Percentiles rank a stretch among this genome's conserved stretches.
Conservation (phyloP, 2,113 vertebrate species). For the Crypturellus undulatus region DNA sequence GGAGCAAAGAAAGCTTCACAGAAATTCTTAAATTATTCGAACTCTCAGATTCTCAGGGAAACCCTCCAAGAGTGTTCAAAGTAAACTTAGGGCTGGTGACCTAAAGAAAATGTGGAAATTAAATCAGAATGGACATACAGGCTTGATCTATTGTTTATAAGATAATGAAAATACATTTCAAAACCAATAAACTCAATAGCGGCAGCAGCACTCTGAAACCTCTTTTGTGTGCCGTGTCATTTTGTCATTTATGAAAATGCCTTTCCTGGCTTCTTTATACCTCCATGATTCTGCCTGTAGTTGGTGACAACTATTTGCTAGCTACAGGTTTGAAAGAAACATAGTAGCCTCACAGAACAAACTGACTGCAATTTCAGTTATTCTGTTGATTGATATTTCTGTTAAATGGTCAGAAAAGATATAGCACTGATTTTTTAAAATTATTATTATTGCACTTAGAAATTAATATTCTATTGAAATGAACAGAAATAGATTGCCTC, state of each 20-base stretch:
- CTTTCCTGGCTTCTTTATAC: background rate
- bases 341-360: background rate
- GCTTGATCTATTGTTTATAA: background rate
- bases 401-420: background rate
- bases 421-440: background rate
- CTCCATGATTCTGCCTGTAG: background rate
- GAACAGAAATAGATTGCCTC: background rate
- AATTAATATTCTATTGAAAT: background rate
- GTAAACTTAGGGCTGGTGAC: background rate
- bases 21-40: too few species aligned
- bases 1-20: background rate
- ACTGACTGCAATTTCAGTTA: background rate
- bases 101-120: background rate
- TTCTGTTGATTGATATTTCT: background rate
- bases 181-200: background rate
- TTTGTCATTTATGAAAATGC: background rate
- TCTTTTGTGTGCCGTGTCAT: background rate
- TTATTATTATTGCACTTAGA: background rate
- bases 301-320: background rate
- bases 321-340: background rate
- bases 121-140: background rate
- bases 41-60: too few species aligned
- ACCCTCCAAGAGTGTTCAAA: too few species aligned
- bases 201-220: background rate
- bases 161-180: background rate